Percentiles rank a stretch among this genome's conserved stretches.
phyloP scores from a whole-genome alignment of 2,113 vertebrate genomes.

The Poicephalus gulielmi region DNA sequence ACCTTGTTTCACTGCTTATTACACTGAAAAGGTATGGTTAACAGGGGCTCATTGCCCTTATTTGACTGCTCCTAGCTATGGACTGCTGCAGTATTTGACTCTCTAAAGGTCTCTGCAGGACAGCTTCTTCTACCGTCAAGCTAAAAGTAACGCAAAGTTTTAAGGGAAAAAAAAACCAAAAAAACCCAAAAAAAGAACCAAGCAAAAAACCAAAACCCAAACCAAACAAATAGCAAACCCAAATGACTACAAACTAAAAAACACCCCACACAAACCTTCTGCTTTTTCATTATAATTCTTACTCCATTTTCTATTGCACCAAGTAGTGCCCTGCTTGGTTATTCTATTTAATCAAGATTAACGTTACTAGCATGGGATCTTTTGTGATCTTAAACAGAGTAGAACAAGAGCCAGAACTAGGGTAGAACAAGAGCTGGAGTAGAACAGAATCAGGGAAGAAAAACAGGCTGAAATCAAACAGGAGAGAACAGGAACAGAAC shows the following conservation, averaged over 20 bases:
- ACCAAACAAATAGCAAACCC: neutral
- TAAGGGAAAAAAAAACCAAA: neutral
- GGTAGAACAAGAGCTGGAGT: neutral
- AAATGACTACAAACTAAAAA: neutral
- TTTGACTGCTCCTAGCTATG: neutral
- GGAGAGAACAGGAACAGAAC: neutral
- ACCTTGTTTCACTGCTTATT: neutral
- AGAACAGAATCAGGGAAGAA: neutral
- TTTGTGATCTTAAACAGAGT: neutral
- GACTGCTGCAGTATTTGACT: neutral
- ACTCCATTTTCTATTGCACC: neutral
- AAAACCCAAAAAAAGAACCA: fast-evolving
- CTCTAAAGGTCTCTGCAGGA: neutral
- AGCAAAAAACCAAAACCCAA: neutral
- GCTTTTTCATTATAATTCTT: neutral
- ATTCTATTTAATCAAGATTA: neutral
- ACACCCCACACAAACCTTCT: neutral
- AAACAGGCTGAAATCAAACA: neutral
- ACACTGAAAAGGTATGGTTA: neutral
- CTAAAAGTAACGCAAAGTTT: neutral
- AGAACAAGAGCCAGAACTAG: neutral
- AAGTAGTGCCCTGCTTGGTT: neutral
- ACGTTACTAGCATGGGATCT: neutral
- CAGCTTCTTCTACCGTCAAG: neutral
- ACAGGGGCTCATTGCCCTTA: neutral